These are phyloP conservation scores for Horisme vitalbata DNA, from an alignment of 2,888 invertebrate species.

Conservation along the genomic window DNA sequence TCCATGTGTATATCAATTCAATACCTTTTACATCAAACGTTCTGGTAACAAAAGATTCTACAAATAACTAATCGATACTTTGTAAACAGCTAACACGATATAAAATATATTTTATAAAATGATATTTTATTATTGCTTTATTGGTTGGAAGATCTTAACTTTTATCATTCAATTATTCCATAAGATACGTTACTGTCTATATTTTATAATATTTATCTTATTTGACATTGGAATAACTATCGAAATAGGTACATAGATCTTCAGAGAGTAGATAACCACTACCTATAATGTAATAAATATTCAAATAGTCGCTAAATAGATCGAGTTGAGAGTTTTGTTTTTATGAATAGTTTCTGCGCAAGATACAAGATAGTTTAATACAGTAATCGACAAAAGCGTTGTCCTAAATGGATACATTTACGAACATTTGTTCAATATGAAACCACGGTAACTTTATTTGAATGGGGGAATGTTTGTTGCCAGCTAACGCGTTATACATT, in stretches of 20 bases:
- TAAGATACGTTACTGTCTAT: constrained; percentile 27
- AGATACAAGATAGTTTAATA: too few species aligned
- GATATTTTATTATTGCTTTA: constrained; percentile 73
- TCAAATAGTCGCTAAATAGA: too few species aligned
- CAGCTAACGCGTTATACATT: constrained; percentile 57
- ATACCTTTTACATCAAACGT: constrained; percentile 30
- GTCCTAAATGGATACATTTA: too few species aligned
- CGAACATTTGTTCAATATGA: too few species aligned
- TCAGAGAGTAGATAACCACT: too few species aligned
- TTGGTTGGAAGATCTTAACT: constrained; percentile 57
- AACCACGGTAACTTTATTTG: too few species aligned
- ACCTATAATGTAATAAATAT: too few species aligned
- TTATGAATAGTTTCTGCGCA: too few species aligned
- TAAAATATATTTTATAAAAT: constrained; percentile 53
- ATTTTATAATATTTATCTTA: constrained; percentile 23
- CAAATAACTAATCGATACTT: constrained; percentile 32
- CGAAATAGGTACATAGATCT: not conserved
- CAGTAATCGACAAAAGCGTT: too few species aligned
- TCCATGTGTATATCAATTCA: constrained; percentile 32
- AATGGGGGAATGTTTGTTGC: constrained; percentile 48
- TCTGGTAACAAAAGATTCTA: constrained; percentile 23
- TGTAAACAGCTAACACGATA: constrained; percentile 43
- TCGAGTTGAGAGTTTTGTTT: too few species aligned
- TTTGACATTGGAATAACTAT: constrained; percentile 53
- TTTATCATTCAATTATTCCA: constrained; percentile 35